Conservation (phyloP, 2,797 vertebrate genomes). For the Sebastes steindachneri region DNA sequence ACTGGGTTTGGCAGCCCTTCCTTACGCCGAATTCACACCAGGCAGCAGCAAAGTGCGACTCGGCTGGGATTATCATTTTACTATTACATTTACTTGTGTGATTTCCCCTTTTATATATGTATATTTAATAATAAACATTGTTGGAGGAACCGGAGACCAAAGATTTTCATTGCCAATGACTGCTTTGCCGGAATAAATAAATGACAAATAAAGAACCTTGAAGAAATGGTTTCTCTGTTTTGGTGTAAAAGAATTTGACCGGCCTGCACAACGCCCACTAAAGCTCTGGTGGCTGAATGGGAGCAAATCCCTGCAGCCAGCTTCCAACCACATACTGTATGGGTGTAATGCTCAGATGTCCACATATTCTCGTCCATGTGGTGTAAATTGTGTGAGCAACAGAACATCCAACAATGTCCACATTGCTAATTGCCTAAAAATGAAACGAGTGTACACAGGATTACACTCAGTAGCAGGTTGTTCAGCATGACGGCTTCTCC, state of each 20-base stretch:
- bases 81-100: too few species aligned
- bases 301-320: not conserved
- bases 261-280: not conserved
- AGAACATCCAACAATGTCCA: not conserved
- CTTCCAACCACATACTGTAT: not conserved
- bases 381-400: not conserved
- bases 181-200: too few species aligned
- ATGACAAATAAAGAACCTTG: too few species aligned
- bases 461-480: not conserved
- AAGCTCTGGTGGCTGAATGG: not conserved
- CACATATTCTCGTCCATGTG: not conserved
- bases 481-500: not conserved
- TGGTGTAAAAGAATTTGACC: not conserved
- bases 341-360: not conserved
- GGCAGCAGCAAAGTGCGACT: too few species aligned
- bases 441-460: not conserved
- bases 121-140: too few species aligned
- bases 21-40: too few species aligned
- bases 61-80: too few species aligned
- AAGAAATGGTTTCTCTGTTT: not conserved
- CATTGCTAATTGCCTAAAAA: not conserved
- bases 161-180: too few species aligned
- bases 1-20: too few species aligned
- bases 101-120: too few species aligned
- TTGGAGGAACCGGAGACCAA: too few species aligned